These are phyloP conservation scores for Zaprionus ghesquierei DNA, from an alignment of 1,140 invertebrate species.

Conservation along the genomic window DNA sequence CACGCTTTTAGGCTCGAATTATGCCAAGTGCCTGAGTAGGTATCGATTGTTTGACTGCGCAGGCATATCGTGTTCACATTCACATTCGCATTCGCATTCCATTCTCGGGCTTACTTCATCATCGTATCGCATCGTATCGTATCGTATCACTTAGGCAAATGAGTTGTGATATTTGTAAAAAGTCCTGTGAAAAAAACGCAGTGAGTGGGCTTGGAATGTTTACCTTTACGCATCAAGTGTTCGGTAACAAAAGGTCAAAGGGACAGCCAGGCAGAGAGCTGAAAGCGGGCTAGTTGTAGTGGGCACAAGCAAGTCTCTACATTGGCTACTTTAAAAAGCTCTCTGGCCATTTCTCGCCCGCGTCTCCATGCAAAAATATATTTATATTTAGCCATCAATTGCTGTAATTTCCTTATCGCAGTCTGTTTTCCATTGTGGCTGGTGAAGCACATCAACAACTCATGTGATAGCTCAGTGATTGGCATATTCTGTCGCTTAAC, in stretches of 20 bases:
- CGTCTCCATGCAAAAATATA: background rate
- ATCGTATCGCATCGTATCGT: conserved; percentile 19
- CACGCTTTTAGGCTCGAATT: conserved; percentile 70
- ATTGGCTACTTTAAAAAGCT: background rate
- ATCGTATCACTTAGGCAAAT: conserved; percentile 50
- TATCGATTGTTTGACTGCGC: conserved; percentile 59
- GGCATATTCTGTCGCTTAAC: conserved; percentile 18
- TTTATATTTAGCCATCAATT: background rate
- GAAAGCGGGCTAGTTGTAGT: too few relatives aligned
- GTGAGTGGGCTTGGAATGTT: background rate
- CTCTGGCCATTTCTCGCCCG: background rate
- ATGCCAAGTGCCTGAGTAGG: conserved; percentile 73
- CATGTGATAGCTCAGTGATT: conserved; percentile 19
- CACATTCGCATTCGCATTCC: conserved; percentile 18
- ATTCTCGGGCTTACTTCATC: conserved; percentile 45
- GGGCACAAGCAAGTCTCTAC: too few relatives aligned
- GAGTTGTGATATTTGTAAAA: conserved; percentile 35
- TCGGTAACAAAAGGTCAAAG: background rate
- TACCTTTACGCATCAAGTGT: background rate
- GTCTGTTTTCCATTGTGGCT: background rate
- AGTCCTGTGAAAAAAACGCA: background rate
- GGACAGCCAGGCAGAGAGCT: background rate
- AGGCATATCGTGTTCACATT: conserved; percentile 36
- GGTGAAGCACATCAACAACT: background rate
- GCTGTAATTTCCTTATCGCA: background rate